Evolutionary conservation across 2,888 invertebrate genomes (phyloP), one percentile per base, ranked within the genome.

Genomic region (Caenorhabditis parvicauda): DNA sequence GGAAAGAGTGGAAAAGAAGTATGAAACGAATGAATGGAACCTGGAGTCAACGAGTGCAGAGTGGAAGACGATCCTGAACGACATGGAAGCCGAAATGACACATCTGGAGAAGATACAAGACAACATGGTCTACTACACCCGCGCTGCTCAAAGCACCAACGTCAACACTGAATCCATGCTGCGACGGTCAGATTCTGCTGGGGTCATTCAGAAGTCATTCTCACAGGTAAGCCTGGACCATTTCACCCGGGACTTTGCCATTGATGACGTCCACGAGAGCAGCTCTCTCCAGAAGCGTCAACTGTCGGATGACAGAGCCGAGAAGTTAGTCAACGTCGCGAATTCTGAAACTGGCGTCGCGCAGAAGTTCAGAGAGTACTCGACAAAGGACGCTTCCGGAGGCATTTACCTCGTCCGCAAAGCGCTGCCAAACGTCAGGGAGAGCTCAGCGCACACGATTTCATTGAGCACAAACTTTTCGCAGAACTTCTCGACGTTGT

Each of bases 51-150:
- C 65, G 7, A 58, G 60, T 25, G 60, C 74, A 0, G 70, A 69
- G 59, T 74, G 73, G 72, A 65, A 68, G 14, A 62, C 70, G 1
- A 57, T 75, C 24, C 53, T 74, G 17, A 67, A 62, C 37, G 75
- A 75, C 41, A 45, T 75, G 43, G 75, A 74, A 39, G 64, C 70
- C 7, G 67, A 71, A 17, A 52, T 74, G 0, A 69, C 61, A 0
- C 62, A 64, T 29, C 59, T 62, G 32, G 70, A 72, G 53, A 55
- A 56, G 24, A 48, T 62, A 12, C 62, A 65, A 41, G 75, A 72
- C 47, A 50, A 54, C 12, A 62, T 67, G 57, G 52, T 51, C 2
- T 58, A 70, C 37, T 58, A 50, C 1, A 59, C 66, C 0, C 57
- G 58, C 42, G 70, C 72, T 12, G 9, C 65, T 1, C 42, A 55